A percentile compares a stretch with the other conserved stretches of the same genome.
Evolutionary conservation across 1,140 invertebrate genomes (phyloP).

Genomic region (Formica exsecta): DNA sequence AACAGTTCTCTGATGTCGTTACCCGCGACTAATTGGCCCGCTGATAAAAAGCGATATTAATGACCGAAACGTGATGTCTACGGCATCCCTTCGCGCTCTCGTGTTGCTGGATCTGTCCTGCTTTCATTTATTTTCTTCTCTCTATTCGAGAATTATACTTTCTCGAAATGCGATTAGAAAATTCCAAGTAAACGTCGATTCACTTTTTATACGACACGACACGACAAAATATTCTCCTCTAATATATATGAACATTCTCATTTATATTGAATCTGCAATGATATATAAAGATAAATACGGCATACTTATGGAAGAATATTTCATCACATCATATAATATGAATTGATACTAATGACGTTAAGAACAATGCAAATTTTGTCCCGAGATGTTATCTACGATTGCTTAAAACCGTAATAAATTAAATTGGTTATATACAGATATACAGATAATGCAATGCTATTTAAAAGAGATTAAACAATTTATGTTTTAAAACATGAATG

Average conservation of each 20-base stretch:
- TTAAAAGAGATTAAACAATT: neutral
- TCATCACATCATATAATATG: no score
- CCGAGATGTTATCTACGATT: no score
- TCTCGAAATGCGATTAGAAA: neutral
- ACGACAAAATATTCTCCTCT: no score
- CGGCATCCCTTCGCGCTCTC: slow-evolving; percentile 14
- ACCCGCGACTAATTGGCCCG: slow-evolving; percentile 70
- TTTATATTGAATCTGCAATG: no score
- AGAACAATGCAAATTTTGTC: no score
- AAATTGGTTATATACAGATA: neutral
- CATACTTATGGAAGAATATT: no score
- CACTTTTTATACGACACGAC: no score
- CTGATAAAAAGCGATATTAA: slow-evolving; percentile 61
- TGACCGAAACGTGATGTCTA: slow-evolving; percentile 51
- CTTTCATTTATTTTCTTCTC: slow-evolving; percentile 55
- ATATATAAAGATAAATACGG: no score
- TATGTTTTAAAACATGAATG: neutral
- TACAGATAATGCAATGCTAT: no score
- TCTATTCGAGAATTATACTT: slow-evolving; percentile 38
- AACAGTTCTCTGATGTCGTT: slow-evolving; percentile 58
- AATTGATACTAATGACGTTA: no score
- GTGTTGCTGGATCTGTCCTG: neutral
- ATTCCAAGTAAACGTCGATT: no score
- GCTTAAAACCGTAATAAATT: neutral
- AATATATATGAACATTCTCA: no score